A percentile compares a stretch with the other conserved stretches of the same genome.
These are phyloP conservation scores for Oophaga pumilio DNA, from an alignment of 2,113 vertebrate species.

Conservation along the genomic window DNA sequence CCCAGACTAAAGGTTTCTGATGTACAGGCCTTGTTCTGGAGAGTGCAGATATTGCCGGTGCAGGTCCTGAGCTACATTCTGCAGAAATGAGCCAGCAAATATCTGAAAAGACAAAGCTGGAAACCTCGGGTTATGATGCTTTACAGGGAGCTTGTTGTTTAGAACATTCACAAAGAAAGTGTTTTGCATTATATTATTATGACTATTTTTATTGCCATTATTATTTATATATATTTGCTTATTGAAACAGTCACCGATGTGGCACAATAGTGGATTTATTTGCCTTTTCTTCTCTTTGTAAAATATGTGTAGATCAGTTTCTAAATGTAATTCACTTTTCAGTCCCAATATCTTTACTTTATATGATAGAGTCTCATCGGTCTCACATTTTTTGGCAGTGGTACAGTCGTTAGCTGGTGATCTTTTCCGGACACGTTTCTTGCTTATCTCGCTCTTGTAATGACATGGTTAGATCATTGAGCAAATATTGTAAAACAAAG, in stretches of 20 bases:
- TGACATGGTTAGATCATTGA: not conserved
- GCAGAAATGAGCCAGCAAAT: conserved; percentile 34
- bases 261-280: too few relatives aligned
- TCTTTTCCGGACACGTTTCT: too few relatives aligned
- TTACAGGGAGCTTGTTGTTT: not conserved
- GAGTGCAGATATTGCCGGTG: conserved; percentile 2
- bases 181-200: not conserved
- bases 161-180: not conserved
- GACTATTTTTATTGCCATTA: not conserved
- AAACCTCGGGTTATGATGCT: not conserved
- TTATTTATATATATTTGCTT: not conserved
- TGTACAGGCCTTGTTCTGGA: conserved; percentile 25
- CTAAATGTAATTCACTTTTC: not conserved
- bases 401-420: too few relatives aligned
- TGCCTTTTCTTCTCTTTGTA: too few relatives aligned
- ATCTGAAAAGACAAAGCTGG: not conserved
- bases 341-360: not conserved
- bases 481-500: not conserved
- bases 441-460: too few relatives aligned
- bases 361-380: not conserved
- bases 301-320: not conserved
- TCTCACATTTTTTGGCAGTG: not conserved
- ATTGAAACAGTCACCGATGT: too few relatives aligned
- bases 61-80: not conserved
- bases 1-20: not conserved